Conservation (phyloP, 2,888 invertebrate genomes). For the Tetramorium bicarinatum region DNA sequence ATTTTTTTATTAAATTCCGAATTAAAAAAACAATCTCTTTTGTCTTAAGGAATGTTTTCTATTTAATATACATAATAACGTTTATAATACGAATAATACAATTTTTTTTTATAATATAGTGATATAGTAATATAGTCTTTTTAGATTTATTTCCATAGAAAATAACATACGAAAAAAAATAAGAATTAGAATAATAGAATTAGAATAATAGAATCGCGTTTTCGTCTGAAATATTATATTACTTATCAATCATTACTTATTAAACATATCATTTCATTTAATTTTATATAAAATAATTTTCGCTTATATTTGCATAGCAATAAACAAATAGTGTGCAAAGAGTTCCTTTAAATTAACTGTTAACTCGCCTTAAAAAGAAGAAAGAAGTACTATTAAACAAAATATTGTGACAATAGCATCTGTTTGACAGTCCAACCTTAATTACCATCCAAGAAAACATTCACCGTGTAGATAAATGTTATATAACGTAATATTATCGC, state of each 20-base stretch:
- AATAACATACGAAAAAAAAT: not conserved
- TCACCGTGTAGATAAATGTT: conserved; percentile 19
- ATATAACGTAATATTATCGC: conserved; percentile 30
- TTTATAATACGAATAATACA: not conserved
- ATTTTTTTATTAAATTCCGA: not conserved
- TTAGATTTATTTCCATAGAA: not conserved
- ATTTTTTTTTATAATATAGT: not conserved
- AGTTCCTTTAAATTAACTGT: not conserved
- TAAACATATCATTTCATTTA: not conserved
- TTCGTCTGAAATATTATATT: not conserved
- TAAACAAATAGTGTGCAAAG: not conserved
- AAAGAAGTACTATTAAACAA: not conserved
- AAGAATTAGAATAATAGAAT: conserved; percentile 19
- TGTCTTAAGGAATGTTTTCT: not conserved
- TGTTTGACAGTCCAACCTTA: not conserved
- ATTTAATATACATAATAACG: not conserved
- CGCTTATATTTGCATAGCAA: not conserved
- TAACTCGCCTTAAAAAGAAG: not conserved
- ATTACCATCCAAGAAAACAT: conserved; percentile 3
- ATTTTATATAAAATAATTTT: not conserved
- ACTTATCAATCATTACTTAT: too few relatives aligned
- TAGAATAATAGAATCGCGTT: not conserved
- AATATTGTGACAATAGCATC: not conserved
- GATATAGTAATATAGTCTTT: too few relatives aligned
- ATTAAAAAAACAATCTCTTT: not conserved